Percentiles rank a stretch among this genome's conserved stretches.
Conservation (phyloP, 2,888 invertebrate species). For the Tholera decimalis region DNA sequence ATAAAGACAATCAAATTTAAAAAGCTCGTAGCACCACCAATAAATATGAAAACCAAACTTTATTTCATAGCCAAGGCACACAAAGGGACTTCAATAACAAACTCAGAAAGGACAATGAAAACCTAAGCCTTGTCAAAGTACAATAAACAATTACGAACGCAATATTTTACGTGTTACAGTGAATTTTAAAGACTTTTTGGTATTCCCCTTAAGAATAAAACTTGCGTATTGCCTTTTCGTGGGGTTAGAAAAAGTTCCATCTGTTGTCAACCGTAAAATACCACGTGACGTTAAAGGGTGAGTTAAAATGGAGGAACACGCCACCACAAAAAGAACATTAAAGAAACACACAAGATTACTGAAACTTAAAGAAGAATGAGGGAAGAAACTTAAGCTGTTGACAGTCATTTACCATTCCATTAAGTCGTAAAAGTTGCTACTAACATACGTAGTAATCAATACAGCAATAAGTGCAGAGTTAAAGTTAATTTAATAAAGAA, state of each 20-base stretch:
- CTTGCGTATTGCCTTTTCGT: constrained; percentile 33
- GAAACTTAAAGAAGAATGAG: not conserved
- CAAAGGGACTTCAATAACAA: constrained; percentile 35
- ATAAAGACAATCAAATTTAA: not conserved
- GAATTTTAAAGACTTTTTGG: constrained; percentile 37
- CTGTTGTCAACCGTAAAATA: constrained; percentile 23
- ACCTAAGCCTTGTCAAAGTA: constrained; percentile 10
- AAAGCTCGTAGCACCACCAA: not conserved
- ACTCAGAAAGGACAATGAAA: constrained; percentile 29
- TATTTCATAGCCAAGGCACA: constrained; percentile 8
- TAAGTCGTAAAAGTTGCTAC: constrained; percentile 42
- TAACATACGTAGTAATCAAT: constrained; percentile 29
- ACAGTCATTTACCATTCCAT: constrained; percentile 1
- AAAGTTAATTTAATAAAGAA: constrained; percentile 19
- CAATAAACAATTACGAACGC: constrained; percentile 34
- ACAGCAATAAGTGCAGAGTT: constrained; percentile 25
- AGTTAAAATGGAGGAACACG: not conserved
- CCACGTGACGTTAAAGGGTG: constrained; percentile 13
- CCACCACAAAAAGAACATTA: not conserved
- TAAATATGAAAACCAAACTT: not conserved
- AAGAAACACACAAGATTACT: not conserved
- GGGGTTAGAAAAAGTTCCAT: not conserved
- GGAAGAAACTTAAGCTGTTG: not conserved
- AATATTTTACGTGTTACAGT: constrained; percentile 35
- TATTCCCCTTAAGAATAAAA: constrained; percentile 29